phyloP scores from a whole-genome alignment of 2,888 invertebrate species.

The Leucania comma region DNA sequence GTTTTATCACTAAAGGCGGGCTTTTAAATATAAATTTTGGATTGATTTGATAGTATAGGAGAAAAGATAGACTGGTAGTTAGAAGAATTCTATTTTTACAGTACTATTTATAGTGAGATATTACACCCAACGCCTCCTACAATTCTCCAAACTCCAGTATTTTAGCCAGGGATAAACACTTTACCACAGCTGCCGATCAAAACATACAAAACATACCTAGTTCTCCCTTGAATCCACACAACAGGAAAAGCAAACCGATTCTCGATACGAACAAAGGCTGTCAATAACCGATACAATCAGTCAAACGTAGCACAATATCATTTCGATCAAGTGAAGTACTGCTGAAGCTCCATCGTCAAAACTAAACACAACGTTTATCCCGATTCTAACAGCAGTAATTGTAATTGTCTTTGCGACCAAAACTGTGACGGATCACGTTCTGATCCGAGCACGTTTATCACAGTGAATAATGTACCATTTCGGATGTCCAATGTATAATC shows the following conservation, averaged over 20 bases:
- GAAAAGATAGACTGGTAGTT: too few relatives aligned
- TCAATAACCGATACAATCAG: slow-evolving; percentile 21
- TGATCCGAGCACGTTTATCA: slow-evolving; percentile 76
- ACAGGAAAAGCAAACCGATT: slow-evolving; percentile 13
- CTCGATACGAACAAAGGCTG: slow-evolving; percentile 8
- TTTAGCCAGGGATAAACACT: background rate
- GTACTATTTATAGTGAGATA: background rate
- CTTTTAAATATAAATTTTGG: too few relatives aligned
- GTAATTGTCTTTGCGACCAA: slow-evolving; percentile 65
- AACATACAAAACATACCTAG: too few relatives aligned
- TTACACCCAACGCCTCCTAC: background rate
- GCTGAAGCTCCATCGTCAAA: slow-evolving; percentile 22
- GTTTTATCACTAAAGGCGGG: too few relatives aligned
- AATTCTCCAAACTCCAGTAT: too few relatives aligned
- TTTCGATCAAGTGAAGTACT: slow-evolving; percentile 6
- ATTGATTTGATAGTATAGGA: too few relatives aligned
- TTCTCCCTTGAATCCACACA: slow-evolving; percentile 4
- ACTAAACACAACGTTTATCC: slow-evolving; percentile 43
- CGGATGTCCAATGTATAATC: slow-evolving; percentile 69
- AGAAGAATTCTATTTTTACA: too few relatives aligned
- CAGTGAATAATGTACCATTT: slow-evolving; percentile 75
- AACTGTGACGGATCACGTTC: slow-evolving; percentile 68
- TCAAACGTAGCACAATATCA: slow-evolving; percentile 28
- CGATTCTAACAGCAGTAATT: slow-evolving; percentile 55
- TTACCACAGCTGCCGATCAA: background rate